Base-by-base conservation (phyloP, 2,888 invertebrate species). In the Pinctada fucata region DNA sequence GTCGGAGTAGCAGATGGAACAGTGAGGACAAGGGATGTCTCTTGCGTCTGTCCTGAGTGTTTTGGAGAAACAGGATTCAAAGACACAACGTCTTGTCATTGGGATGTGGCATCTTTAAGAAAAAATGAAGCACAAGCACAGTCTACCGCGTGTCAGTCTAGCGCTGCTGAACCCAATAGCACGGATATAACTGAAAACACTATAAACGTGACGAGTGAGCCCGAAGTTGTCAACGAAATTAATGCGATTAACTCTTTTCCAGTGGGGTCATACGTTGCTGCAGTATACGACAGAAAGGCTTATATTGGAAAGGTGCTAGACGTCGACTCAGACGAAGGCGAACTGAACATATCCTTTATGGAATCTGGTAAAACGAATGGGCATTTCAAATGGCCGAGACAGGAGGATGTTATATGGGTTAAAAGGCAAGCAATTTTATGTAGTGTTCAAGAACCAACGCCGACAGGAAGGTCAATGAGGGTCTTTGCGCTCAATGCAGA, bases 101-200 rank as follows among this genome's bases (percentile, higher is more conserved):
- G 31, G 66, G 66, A 16, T 10, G 5, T n/a, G 31, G 66, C 5
- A 31, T 6, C 5, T 3, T 72, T 63, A 81, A 77, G 16, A 10
- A 52, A 52, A 52, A 5, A 52, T 52, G 6, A 10, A 8, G 58
- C 5, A 8, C 5, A 8, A 8, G 10, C 6, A 10, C 58, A 10
- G 10, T 5, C 58, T 52, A 10, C 5, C 5, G 58, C 58, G 6
- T 5, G 10, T 5, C 5, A 5, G 5, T 5, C 5, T 8, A 10
- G 10, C 10, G 5, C 58, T 10, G 58, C 5, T 52, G 58, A 52
- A 52, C 58, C 58, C 10, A 8, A 5, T 52, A 10, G 6, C 5
- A 10, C 10, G 5, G 58, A 8, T 5, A 10, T 5, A 8, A 8
- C 10, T 10, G 58, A 52, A 52, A 8, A 5, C 6, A 52, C 58